Conservation (phyloP, 2,888 invertebrate species). For the Marronus borbonicus region DNA sequence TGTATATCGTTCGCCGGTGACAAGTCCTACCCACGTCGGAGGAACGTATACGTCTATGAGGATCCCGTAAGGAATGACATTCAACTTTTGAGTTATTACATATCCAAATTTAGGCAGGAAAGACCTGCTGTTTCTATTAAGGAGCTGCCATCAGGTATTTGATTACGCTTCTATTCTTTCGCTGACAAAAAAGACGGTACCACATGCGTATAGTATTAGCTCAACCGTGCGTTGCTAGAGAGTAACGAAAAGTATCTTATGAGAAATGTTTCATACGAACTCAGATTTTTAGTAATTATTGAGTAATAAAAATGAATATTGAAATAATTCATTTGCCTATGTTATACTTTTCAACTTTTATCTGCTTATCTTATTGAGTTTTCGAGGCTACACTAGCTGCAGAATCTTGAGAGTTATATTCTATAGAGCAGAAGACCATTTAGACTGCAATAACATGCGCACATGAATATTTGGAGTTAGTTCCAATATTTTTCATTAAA, state of each 20-base stretch:
- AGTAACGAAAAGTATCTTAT: neutral
- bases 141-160: slow-evolving; percentile 55
- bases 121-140: slow-evolving; percentile 69
- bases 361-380: too few relatives aligned
- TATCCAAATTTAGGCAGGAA: slow-evolving; percentile 76
- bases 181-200: slow-evolving; percentile 13
- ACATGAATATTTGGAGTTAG: too few relatives aligned
- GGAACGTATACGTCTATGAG: slow-evolving; percentile 77
- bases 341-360: too few relatives aligned
- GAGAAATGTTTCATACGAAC: neutral
- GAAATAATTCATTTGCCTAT: too few relatives aligned
- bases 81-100: slow-evolving; percentile 89
- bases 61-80: slow-evolving; percentile 87
- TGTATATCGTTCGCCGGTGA: slow-evolving; percentile 89
- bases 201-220: slow-evolving; percentile 7
- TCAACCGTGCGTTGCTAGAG: slow-evolving; percentile 20
- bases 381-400: too few relatives aligned
- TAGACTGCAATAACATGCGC: too few relatives aligned
- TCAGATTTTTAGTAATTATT: too few relatives aligned
- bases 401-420: too few relatives aligned
- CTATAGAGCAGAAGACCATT: too few relatives aligned
- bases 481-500: too few relatives aligned
- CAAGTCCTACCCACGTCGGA: slow-evolving; percentile 82
- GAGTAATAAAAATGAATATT: too few relatives aligned
- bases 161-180: slow-evolving; percentile 34